phyloP scores from a whole-genome alignment of 2,888 invertebrate species.

The Coleophora deauratella region DNA sequence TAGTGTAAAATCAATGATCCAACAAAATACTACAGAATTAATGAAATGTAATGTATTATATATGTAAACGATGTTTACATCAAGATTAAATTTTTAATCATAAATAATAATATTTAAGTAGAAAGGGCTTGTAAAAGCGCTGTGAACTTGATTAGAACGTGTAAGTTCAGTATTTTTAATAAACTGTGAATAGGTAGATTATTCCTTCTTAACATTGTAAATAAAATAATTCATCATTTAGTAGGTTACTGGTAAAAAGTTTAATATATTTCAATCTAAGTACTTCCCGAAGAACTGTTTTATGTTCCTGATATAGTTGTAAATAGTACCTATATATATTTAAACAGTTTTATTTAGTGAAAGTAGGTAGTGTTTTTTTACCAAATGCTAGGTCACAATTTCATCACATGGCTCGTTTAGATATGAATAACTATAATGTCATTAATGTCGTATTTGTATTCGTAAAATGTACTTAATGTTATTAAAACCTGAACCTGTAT shows the following conservation, averaged over 20 bases:
- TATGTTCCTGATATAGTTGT: slow-evolving; percentile 72
- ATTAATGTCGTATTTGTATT: slow-evolving; percentile 63
- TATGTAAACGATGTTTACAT: slow-evolving; percentile 4
- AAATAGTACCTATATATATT: slow-evolving; percentile 48
- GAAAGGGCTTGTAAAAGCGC: slow-evolving; percentile 53
- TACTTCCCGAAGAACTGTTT: slow-evolving; percentile 66
- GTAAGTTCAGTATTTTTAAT: slow-evolving; percentile 54
- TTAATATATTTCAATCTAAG: slow-evolving; percentile 62
- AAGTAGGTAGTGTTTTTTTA: slow-evolving; percentile 37
- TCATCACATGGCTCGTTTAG: slow-evolving; percentile 16
- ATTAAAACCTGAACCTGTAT: slow-evolving; percentile 26
- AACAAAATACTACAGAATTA: slow-evolving; percentile 24
- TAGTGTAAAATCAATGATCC: slow-evolving; percentile 43
- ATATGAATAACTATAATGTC: slow-evolving; percentile 18
- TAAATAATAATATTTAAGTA: slow-evolving; percentile 29
- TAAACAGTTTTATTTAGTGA: slow-evolving; percentile 12
- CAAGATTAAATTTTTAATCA: slow-evolving; percentile 8
- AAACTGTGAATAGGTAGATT: slow-evolving; percentile 55
- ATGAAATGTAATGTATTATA: too few species aligned
- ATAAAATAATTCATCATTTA: slow-evolving; percentile 48
- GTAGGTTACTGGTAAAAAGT: slow-evolving; percentile 53
- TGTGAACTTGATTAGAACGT: slow-evolving; percentile 46
- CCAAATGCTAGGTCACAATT: too few species aligned
- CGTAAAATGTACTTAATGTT: slow-evolving; percentile 68
- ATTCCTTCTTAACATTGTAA: slow-evolving; percentile 56